Evolutionary conservation across 2,113 vertebrate genomes (phyloP), one percentile per base, ranked within the genome.

Genomic region (Pica pica): DNA sequence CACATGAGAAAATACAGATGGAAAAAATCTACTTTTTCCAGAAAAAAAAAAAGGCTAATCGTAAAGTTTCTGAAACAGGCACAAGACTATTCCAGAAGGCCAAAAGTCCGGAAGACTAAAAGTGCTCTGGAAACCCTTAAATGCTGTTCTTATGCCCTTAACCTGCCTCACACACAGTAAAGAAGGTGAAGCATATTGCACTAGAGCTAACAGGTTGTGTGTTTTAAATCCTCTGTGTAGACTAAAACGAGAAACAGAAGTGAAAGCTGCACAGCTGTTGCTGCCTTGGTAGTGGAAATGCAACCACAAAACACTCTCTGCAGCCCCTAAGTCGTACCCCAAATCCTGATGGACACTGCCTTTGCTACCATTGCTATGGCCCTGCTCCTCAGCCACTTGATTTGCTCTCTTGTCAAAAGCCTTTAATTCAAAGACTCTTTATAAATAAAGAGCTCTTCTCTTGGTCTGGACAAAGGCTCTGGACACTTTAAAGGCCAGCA

Each of bases 301-400:
- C 18, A 64, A 20, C 24, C 33, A 37, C 46, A 33, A 65, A 30
- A 50, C 0, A 0, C 17, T 23, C 27, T 35, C 21, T 46, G 18
- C 10, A 68, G 49, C 19, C 55, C 28, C 33, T 37, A 26, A n/a
- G 5, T 42, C 0, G 0, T 4, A 46, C 3, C 12, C 60, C 23
- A 28, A 70, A 49, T 7, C 42, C 67, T 63, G 33, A n/a, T 0
- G 3, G 82, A 42, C 1, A 0, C 33, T 8, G 5, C 8, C 55
- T 78, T 39, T 35, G 44, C 57, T 42, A 28, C 39, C 26, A 18
- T 8, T 63, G 20, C 59, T 33, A 4, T 2, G 0, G 37, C 22
- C 15, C 30, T 0, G 2, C 22, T 78, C n/a, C 47, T 69, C 35
- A 37, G 52, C 13, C 35, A 11, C 56, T n/a, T 30, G 27, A 50